Conservation (phyloP, 2,888 invertebrate species). For the Calameuta pallipes region DNA sequence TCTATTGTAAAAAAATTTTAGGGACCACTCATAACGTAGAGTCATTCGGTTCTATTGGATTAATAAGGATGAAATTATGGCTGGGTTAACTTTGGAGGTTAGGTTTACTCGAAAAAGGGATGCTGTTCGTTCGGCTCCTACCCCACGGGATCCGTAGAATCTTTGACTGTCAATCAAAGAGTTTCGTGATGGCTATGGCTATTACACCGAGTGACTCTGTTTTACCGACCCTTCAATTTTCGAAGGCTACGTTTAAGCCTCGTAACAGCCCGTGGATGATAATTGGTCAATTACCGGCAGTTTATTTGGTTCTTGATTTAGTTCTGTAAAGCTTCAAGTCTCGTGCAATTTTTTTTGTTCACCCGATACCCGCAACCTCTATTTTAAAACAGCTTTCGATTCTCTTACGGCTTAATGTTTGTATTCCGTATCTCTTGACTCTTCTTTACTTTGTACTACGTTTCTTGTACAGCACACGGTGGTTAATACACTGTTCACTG, state of each 20-base stretch:
- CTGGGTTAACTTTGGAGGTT: neutral
- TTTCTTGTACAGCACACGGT: neutral
- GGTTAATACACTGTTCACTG: neutral
- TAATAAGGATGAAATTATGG: neutral
- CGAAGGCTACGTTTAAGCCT: slow-evolving; percentile 14
- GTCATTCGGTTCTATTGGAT: neutral
- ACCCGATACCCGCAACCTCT: neutral
- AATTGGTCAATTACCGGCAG: slow-evolving; percentile 46
- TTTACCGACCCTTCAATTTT: slow-evolving; percentile 42
- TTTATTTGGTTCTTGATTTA: neutral
- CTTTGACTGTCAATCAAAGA: neutral
- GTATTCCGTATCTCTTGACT: neutral
- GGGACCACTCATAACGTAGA: neutral
- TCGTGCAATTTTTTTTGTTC: neutral
- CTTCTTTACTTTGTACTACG: neutral
- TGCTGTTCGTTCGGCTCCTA: neutral
- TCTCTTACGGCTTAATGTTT: slow-evolving; percentile 7
- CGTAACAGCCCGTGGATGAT: slow-evolving; percentile 28
- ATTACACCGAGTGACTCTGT: slow-evolving; percentile 46
- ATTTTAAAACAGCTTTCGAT: slow-evolving; percentile 19
- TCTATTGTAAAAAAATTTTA: neutral
- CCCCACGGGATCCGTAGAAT: neutral
- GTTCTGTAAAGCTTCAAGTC: slow-evolving; percentile 9
- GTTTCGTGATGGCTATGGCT: slow-evolving; percentile 19
- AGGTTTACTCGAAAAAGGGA: neutral